Evolutionary conservation across 1,140 invertebrate genomes (phyloP).

Genomic region (Zaprionus nigranus): DNA sequence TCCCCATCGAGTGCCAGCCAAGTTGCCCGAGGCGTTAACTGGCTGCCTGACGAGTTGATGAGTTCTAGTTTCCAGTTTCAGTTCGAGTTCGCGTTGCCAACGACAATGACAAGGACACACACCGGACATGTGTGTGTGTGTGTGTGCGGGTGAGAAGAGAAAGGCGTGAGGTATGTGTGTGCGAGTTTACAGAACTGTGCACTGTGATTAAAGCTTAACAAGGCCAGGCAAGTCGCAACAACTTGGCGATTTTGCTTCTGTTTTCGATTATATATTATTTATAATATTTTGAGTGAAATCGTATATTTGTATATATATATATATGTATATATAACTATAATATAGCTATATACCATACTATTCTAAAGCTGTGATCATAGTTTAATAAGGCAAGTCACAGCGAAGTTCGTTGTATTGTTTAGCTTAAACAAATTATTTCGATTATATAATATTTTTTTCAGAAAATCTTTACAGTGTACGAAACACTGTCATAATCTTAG

Average conservation of each 20-base stretch:
- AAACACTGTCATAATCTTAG: too few relatives aligned
- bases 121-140: neutral
- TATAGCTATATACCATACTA: too few relatives aligned
- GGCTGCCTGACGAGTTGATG: neutral
- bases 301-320: too few relatives aligned
- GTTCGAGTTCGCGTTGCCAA: slow-evolving; percentile 2
- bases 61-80: slow-evolving; percentile 17
- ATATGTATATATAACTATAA: too few relatives aligned
- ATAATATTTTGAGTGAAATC: too few relatives aligned
- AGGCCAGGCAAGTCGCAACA: neutral
- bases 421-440: too few relatives aligned
- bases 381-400: too few relatives aligned
- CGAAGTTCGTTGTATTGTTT: too few relatives aligned
- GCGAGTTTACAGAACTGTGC: neutral
- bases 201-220: neutral
- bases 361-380: too few relatives aligned
- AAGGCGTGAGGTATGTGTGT: neutral
- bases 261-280: too few relatives aligned
- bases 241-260: neutral
- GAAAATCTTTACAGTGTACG: too few relatives aligned
- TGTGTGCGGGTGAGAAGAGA: neutral
- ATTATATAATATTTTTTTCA: too few relatives aligned
- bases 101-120: neutral
- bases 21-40: slow-evolving; percentile 53
- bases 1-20: slow-evolving; percentile 38